Base-by-base conservation (phyloP, 2,797 vertebrate species). In the Pyrocephalus nanus region DNA sequence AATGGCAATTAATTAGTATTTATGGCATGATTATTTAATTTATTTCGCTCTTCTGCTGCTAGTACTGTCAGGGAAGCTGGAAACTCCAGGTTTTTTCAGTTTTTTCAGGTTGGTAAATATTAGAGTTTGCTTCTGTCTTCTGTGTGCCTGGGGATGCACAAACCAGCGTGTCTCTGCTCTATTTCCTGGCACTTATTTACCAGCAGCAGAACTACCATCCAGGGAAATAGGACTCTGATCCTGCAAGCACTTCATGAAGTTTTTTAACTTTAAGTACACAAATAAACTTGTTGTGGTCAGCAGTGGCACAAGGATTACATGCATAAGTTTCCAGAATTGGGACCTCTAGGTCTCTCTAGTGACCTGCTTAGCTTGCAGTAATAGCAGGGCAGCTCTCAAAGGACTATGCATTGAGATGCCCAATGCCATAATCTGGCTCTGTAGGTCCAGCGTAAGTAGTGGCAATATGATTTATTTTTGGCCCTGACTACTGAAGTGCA, bases 1-100 rank as follows among this genome's bases (percentile, higher is more conserved):
- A 96, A 96, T 96, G 95, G 82, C 93, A 96, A 93, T 97, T 96
- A 96, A 96, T 97, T 96, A 96, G 95, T 92, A 95, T 97, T 95
- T 91, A 95, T 96, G 85, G 65, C 38, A 92, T 94, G 91, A 94
- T 94, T 97, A 95, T 95, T 94, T 97, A 96, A 97, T 97, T 96
- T 95, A 96, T 91, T 96, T 94, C 82, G 91, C 87, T 96, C 95
- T 91, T 88, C 85, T 93, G 82, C 78, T 88, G 81, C 58, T 93
- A 88, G 32, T 86, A 88, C 69, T 92, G 55, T 78, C 73, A 88
- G 51, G 61, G 75, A 95, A 86, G 62, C 72, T 95, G 72, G 40
- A 94, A 97, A 95, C 47, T 87, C 51, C 70, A 81, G 43, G 11
- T 88, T 96, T 95, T 93, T 87, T 67, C 71, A 48, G 8, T 92